Percentiles rank a stretch among this genome's conserved stretches.
phyloP scores from a whole-genome alignment of 92 coral and sea anemone species.

The Phymanthus crucifer region DNA sequence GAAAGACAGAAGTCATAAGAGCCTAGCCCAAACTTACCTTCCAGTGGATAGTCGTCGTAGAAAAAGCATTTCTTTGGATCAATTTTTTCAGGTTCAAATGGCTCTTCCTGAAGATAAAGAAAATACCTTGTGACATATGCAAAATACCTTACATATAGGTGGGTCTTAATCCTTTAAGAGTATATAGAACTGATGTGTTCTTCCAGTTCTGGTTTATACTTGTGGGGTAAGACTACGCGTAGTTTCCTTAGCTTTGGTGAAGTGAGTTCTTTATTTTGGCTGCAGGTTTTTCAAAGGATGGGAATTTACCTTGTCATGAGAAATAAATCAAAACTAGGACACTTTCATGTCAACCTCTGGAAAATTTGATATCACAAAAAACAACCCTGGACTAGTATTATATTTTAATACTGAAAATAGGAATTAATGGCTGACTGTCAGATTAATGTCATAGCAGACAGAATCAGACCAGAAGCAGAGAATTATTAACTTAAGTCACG shows the following conservation, averaged over 20 bases:
- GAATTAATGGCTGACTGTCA: slow-evolving; percentile 27
- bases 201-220: slow-evolving; percentile 2
- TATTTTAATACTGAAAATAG: slow-evolving; percentile 22
- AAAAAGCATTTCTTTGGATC: slow-evolving; percentile 61
- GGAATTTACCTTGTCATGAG: slow-evolving; percentile 1
- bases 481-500: not conserved
- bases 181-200: not conserved
- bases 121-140: slow-evolving; percentile 5
- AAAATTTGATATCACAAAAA: slow-evolving; percentile 8
- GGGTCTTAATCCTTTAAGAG: slow-evolving; percentile 29
- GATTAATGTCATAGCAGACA: slow-evolving; percentile 15
- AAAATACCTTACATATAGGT: slow-evolving; percentile 34
- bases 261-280: no score
- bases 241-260: not conserved
- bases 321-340: not conserved
- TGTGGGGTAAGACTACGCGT: not conserved
- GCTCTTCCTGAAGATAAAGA: slow-evolving; percentile 57
- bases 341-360: slow-evolving; percentile 6
- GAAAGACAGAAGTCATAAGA: not conserved
- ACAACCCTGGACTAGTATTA: not conserved
- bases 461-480: not conserved
- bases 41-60: slow-evolving; percentile 84
- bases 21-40: slow-evolving; percentile 63
- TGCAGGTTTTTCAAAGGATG: no score
- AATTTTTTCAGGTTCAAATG: slow-evolving; percentile 55